A percentile compares a stretch with the other conserved stretches of the same genome.
phyloP scores from a whole-genome alignment of 2,888 invertebrate genomes.

The Brachynemurus nebulosus region DNA sequence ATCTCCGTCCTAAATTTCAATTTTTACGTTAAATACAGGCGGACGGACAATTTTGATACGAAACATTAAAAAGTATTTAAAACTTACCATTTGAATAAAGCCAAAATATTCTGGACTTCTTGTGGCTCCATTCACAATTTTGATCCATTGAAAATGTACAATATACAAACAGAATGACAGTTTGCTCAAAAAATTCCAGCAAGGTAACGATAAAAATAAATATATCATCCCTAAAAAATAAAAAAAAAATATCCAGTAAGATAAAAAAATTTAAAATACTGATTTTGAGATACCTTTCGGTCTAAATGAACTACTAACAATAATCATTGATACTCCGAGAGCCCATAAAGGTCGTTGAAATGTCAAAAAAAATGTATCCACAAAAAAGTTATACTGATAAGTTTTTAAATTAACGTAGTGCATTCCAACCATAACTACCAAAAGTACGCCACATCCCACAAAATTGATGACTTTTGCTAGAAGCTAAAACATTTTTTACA shows the following conservation, averaged over 20 bases:
- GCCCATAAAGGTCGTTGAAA: slow-evolving; percentile 17
- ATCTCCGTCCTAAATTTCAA: too few species aligned
- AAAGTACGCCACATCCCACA: background rate
- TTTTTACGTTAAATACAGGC: too few species aligned
- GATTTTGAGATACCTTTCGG: slow-evolving; percentile 2
- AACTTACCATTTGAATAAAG: slow-evolving; percentile 5
- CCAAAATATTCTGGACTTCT: slow-evolving; percentile 6
- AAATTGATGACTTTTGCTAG: background rate
- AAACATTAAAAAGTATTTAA: background rate
- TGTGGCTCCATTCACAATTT: background rate
- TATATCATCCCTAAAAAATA: slow-evolving; percentile 33
- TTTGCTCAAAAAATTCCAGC: slow-evolving; percentile 38
- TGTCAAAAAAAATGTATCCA: slow-evolving; percentile 14
- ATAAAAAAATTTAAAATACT: background rate
- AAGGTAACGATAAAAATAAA: slow-evolving; percentile 34
- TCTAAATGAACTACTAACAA: slow-evolving; percentile 15
- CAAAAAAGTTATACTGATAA: slow-evolving; percentile 11
- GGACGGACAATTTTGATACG: too few species aligned
- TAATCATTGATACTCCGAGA: slow-evolving; percentile 17
- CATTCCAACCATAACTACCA: background rate
- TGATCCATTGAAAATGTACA: slow-evolving; percentile 27
- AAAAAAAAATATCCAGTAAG: background rate
- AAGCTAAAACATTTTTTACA: too few species aligned
- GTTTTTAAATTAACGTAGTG: slow-evolving; percentile 3
- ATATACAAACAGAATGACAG: slow-evolving; percentile 42